Percentiles rank a stretch among this genome's conserved stretches.
Evolutionary conservation across 2,888 invertebrate species (phyloP).

Genomic region (Trachelus stipa): DNA sequence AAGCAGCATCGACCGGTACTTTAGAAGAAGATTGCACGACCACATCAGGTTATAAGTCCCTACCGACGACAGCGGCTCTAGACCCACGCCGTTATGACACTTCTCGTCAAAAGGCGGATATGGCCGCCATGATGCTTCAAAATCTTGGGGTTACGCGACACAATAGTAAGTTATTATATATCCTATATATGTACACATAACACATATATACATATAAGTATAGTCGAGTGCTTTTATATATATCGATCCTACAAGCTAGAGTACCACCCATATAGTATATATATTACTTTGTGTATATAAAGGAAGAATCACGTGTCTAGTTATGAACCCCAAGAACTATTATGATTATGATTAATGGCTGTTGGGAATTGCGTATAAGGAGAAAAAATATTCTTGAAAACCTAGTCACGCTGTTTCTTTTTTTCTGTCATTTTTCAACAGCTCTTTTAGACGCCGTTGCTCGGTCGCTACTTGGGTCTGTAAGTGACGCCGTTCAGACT

Average conservation of each 20-base stretch:
- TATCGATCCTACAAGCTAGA: no score
- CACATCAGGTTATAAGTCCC: slow-evolving; percentile 62
- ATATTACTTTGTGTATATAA: no score
- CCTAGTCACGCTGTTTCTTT: no score
- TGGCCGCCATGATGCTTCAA: slow-evolving; percentile 80
- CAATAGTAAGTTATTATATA: slow-evolving; percentile 42
- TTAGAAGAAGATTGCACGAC: slow-evolving; percentile 51
- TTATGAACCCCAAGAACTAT: no score
- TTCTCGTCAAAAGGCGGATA: slow-evolving; percentile 82
- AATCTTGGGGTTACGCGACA: slow-evolving; percentile 78
- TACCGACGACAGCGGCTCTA: slow-evolving; percentile 78
- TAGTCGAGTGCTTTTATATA: no score
- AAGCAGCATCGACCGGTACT: slow-evolving; percentile 67
- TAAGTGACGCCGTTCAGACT: slow-evolving; percentile 71
- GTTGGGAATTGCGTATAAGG: no score
- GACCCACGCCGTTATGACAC: slow-evolving; percentile 80
- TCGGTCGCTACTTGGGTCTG: slow-evolving; percentile 76
- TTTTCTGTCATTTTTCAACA: slow-evolving; percentile 55
- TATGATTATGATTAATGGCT: no score
- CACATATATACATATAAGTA: no score
- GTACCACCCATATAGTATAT: no score
- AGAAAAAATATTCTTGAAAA: no score
- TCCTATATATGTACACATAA: no score
- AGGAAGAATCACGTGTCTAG: no score
- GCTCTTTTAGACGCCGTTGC: slow-evolving; percentile 81